Evolutionary conservation across 2,888 invertebrate genomes (phyloP).

Genomic region (Euproctis similis): DNA sequence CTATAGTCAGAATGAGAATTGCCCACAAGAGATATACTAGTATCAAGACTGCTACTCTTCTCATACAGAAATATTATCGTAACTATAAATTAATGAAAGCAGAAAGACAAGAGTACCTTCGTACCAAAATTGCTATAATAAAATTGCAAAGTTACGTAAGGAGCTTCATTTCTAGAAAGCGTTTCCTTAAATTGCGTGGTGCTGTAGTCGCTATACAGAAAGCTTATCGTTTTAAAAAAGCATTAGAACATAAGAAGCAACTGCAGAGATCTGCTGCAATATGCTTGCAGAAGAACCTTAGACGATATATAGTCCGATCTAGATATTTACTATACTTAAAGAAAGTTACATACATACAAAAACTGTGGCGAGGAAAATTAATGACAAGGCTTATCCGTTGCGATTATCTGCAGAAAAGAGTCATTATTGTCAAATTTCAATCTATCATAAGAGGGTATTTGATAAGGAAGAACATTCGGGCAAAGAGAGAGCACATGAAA

Average conservation of each 20-base stretch:
- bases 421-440: conserved; percentile 49
- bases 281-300: conserved; percentile 50
- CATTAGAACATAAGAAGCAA: conserved; percentile 41
- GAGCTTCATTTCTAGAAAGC: conserved; percentile 36
- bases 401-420: conserved; percentile 45
- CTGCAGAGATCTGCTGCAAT: conserved; percentile 38
- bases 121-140: conserved; percentile 26
- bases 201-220: conserved; percentile 49
- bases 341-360: conserved; percentile 48
- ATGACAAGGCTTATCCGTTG: conserved; percentile 49
- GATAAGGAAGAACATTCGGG: conserved; percentile 59
- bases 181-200: conserved; percentile 34
- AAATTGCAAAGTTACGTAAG: conserved; percentile 38
- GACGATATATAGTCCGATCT: conserved; percentile 41
- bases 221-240: conserved; percentile 45
- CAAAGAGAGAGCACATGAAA: conserved; percentile 53
- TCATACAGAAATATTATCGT: conserved; percentile 57
- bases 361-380: conserved; percentile 55
- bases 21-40: conserved; percentile 31
- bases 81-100: conserved; percentile 33
- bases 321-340: conserved; percentile 36
- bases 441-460: conserved; percentile 64
- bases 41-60: conserved; percentile 31
- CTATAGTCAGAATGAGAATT: conserved; percentile 44
- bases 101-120: conserved; percentile 31